Evolutionary conservation across 2,113 vertebrate genomes (phyloP), one percentile per base, ranked within the genome.

Genomic region (Oncorhynchus gorbuscha): DNA sequence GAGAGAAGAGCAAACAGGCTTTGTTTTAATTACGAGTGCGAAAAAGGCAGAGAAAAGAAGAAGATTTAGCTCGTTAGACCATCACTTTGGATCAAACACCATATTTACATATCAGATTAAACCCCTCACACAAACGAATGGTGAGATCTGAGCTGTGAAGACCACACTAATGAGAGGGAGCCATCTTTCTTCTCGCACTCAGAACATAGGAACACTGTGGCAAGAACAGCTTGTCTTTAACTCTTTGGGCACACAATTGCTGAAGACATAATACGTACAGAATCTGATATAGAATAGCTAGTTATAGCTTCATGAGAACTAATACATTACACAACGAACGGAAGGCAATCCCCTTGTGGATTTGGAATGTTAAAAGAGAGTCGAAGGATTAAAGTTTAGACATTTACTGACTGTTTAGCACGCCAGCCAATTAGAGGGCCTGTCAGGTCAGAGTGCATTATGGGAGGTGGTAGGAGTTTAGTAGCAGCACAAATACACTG

Each of bases 61-160:
- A 88, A 87, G 79, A 85, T 94, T 87, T 83, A 89, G 92, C 95
- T 97, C 94, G 94, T 98, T 96, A 97, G 93, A 90, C 92, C 89
- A 87, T 90, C 86, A 85, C 93, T 94, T 93, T 94, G 94, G 94
- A 96, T 94, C 95, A 95, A 95, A 94, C 91, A 86, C 87, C 91
- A 90, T 95, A 98, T 98, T 98, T 98, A 96, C 97, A 97, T 98
- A 96, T 95, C 94, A 94, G 95, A 97, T 97, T 96, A 95, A 94
- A 95, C 93, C 91, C 94, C 94, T 95, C 93, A 93, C 93, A 86
- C 80, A 94, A 95, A 95, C 89, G 90, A 90, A 86, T 77, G 94
- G 91, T 89, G 86, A 95, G 94, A 95, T 95, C 94, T 95, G 95
- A 95, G 92, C 90, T 90, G 92, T 90, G 91, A 94, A 91, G 90